Base-by-base conservation (phyloP, 2,113 vertebrate genomes). In the Chaenocephalus aceratus region DNA sequence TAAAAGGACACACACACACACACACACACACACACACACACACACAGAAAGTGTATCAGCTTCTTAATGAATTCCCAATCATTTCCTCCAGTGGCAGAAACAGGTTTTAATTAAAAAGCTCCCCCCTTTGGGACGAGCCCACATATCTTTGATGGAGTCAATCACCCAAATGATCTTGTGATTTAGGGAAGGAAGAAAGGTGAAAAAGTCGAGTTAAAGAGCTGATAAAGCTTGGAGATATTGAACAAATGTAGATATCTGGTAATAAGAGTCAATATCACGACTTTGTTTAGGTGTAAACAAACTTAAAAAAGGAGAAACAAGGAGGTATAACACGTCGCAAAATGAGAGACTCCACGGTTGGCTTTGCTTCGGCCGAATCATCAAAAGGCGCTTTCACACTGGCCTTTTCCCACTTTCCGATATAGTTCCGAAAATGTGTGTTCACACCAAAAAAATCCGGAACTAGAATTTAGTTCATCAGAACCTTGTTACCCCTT, bases 31-130 rank as follows among this genome's bases (percentile, higher is more conserved):
- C 10, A 65, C 52, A 4, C 45, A n/a, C 10, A 65, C 52, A 4
- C 45, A 30, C 53, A 49, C 72, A 63, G 46, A 66, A 87, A 83
- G 21, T 21, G 21, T 21, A 21, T 21, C 21, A 21, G 80, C 87
- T 87, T 89, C 90, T 88, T 81, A 83, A 91, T 88, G 65, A 36
- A 91, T 76, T 91, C 81, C 54, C 73, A 80, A 83, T 87, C 64
- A 49, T 85, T 76, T 84, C 83, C 90, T 91, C 89, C 10, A 21
- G 84, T 84, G 91, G 79, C 71, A 66, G 57, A 90, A 86, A 49
- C 77, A 75, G 86, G 85, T 86, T 89, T 91, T 89, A 90, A 93
- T 92, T 91, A 90, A 91, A 91, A 89, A 7, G 72, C 36, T 2
- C 1, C 2, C 41, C 80, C 91, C 85, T 79, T 10, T 61, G 93